Conservation (phyloP, 2,888 invertebrate genomes). For the Pheosia gnoma region DNA sequence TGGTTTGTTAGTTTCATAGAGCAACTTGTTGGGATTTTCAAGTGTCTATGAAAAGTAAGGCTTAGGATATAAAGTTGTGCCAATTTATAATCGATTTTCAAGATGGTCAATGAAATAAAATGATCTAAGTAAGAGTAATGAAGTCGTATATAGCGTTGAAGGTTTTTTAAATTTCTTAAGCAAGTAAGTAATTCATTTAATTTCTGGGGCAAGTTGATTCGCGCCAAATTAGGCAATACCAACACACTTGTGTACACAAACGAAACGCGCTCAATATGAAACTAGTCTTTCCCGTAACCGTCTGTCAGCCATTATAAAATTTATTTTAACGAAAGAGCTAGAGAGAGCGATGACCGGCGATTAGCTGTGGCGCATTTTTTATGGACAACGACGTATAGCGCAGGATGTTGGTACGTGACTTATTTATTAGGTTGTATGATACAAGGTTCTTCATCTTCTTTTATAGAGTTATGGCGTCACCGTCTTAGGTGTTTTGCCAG, state of each 20-base stretch:
- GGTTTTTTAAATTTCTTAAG: too few relatives aligned
- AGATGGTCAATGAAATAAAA: too few relatives aligned
- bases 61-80: too few relatives aligned
- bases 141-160: too few relatives aligned
- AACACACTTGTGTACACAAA: conserved; percentile 71
- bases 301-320: conserved; percentile 48
- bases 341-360: conserved; percentile 76
- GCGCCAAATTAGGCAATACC: conserved; percentile 65
- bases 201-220: conserved; percentile 36
- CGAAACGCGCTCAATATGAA: conserved; percentile 50
- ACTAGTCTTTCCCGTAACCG: conserved; percentile 66
- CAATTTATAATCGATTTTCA: too few relatives aligned
- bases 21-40: too few relatives aligned
- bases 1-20: too few relatives aligned
- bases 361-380: conserved; percentile 69
- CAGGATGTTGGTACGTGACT: conserved; percentile 78
- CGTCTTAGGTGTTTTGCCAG: too few relatives aligned
- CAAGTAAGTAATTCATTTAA: conserved; percentile 8
- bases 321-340: conserved; percentile 60
- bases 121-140: too few relatives aligned
- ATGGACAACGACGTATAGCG: conserved; percentile 51
- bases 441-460: conserved; percentile 1
- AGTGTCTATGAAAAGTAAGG: too few relatives aligned
- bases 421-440: conserved; percentile 52
- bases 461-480: too few relatives aligned